A percentile compares a stretch with the other conserved stretches of the same genome.
These are phyloP conservation scores for Lagria hirta DNA, from an alignment of 2,888 invertebrate species.

Conservation along the genomic window DNA sequence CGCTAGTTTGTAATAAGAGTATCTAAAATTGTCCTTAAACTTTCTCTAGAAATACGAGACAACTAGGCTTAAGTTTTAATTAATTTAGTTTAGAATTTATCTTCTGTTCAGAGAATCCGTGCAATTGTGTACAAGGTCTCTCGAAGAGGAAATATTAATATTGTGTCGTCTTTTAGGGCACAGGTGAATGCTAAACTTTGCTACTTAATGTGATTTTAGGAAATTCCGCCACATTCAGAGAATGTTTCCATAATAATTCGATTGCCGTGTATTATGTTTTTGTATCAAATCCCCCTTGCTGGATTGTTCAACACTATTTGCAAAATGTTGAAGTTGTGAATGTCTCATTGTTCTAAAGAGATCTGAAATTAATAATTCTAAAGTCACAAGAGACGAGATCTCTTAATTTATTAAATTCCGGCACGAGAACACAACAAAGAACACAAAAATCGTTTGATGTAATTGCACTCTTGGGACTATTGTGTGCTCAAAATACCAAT, in stretches of 20 bases:
- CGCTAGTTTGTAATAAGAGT: slow-evolving; percentile 19
- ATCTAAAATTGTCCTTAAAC: slow-evolving; percentile 24
- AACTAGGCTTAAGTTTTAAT: slow-evolving; percentile 30
- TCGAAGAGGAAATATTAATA: slow-evolving; percentile 21
- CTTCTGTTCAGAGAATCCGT: slow-evolving; percentile 16
- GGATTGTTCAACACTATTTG: too few relatives aligned
- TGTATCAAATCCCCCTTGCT: too few relatives aligned
- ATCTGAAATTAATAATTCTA: too few relatives aligned
- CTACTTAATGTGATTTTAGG: slow-evolving; percentile 1
- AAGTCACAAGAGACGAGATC: too few relatives aligned
- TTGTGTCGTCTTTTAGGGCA: slow-evolving; percentile 15
- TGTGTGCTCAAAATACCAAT: slow-evolving; percentile 1
- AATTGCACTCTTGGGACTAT: slow-evolving; percentile 4
- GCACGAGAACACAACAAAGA: too few relatives aligned
- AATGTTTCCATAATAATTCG: too few relatives aligned
- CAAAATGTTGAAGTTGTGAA: too few relatives aligned
- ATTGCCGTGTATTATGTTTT: too few relatives aligned
- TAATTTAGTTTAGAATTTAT: slow-evolving; percentile 26
- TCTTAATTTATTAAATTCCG: too few relatives aligned
- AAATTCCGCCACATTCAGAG: too few relatives aligned
- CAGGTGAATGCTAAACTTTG: slow-evolving; percentile 14
- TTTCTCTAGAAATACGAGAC: slow-evolving; percentile 24
- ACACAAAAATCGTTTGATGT: too few relatives aligned
- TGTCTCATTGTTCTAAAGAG: too few relatives aligned
- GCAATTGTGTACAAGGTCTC: slow-evolving; percentile 18